Evolutionary conservation across 2,888 invertebrate species (phyloP).

Genomic region (Hesperia comma): DNA sequence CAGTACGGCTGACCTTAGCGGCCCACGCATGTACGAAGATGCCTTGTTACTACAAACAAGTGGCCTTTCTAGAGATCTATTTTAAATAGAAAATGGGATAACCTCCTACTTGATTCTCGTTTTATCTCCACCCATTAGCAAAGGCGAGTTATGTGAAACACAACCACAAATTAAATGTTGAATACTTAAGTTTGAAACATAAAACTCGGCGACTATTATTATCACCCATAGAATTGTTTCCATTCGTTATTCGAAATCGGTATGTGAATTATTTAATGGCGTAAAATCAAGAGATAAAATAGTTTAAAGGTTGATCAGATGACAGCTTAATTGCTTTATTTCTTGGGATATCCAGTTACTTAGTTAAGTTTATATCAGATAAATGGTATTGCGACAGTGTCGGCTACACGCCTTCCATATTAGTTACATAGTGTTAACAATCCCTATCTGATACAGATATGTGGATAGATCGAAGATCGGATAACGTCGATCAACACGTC

Average conservation of each 20-base stretch:
- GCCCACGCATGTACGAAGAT: constrained; percentile 40
- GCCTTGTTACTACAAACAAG: constrained; percentile 40
- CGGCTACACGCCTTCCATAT: constrained; percentile 60
- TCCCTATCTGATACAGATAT: constrained; percentile 65
- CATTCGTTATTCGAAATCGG: constrained; percentile 6
- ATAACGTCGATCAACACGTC: constrained; percentile 68
- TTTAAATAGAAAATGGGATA: constrained; percentile 34
- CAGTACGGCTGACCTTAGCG: constrained; percentile 34
- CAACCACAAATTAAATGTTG: constrained; percentile 28
- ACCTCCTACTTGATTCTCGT: constrained; percentile 34
- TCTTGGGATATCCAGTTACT: constrained; percentile 29
- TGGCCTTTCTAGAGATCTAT: constrained; percentile 38
- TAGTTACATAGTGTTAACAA: constrained; percentile 66
- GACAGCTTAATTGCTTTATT: constrained; percentile 33
- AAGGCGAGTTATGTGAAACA: constrained; percentile 26
- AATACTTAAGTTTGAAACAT: constrained; percentile 15
- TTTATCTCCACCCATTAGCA: constrained; percentile 34
- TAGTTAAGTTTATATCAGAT: constrained; percentile 27
- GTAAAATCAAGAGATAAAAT: constrained; percentile 29
- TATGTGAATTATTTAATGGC: constrained; percentile 15
- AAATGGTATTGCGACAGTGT: constrained; percentile 50
- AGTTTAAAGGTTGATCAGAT: constrained; percentile 19
- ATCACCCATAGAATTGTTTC: constrained; percentile 16
- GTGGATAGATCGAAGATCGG: constrained; percentile 56
- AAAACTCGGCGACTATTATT: constrained; percentile 21